Base-by-base conservation (phyloP, 2,888 invertebrate species). In the Gryllus longicercus region DNA sequence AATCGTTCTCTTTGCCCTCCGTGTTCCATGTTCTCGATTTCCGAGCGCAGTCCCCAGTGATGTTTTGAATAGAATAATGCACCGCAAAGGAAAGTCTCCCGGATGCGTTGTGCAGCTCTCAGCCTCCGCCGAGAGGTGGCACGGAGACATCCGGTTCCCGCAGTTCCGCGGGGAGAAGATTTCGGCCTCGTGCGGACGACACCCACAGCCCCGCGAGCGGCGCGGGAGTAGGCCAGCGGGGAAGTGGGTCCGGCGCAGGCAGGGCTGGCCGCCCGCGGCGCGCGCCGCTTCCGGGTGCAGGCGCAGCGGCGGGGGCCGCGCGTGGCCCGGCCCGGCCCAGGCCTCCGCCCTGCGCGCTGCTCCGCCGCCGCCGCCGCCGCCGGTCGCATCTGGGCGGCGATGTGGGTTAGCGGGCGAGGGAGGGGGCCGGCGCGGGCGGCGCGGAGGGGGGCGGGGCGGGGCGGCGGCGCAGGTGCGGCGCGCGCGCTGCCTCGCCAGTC, bases 371-470 rank as follows among this genome's bases (percentile, higher is more conserved):
- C 18, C 75, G 74, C 77, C 78, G 79, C 77, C 25, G 75, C n/a
- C 50, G 80, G 23, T 74, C 49, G 79, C 49, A 49, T 50, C 38
- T 74, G 75, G 79, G 50, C 51, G 76, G 51, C 74, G 79, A 78
- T n/a, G 78, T 16, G 78, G 78, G 50, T 51, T 14, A 75, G 23
- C 18, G 81, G 74, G 51, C 78, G 25, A 78, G 77, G 75, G 63
- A 49, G 79, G 79, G 76, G 74, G 76, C 49, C 74, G 80, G 77
- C 77, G 51, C 80, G 76, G 77, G 21, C 76, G 75, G n/a, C 21
- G 50, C 16, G 76, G 81, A 74, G 49, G 81, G 74, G 79, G 79
- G 79, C 74, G 49, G 82, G 74, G 79, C 79, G 78, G 78, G 75
- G 80, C 81, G 80, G 78, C 82, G 79, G 78, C n/a, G 63, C 63